A percentile compares a stretch with the other conserved stretches of the same genome.
These are phyloP conservation scores for Heliothis virescens DNA, from an alignment of 1,140 invertebrate species.

Conservation along the genomic window DNA sequence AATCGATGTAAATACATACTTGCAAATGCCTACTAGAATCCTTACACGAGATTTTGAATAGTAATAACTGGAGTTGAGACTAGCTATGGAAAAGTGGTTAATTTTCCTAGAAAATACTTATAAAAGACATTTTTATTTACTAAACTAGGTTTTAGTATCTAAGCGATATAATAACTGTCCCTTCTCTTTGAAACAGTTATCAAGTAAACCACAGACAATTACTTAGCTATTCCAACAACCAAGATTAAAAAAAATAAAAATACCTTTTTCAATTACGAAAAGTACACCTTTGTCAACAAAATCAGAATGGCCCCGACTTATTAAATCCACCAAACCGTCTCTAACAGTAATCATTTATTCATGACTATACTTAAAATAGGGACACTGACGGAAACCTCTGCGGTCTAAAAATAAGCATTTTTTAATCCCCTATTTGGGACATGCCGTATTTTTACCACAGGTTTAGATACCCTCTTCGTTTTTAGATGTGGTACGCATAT, in stretches of 20 bases:
- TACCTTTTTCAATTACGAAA: too few relatives aligned
- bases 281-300: too few relatives aligned
- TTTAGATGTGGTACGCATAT: background rate
- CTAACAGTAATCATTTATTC: constrained; percentile 4
- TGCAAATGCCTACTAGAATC: background rate
- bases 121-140: too few relatives aligned
- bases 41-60: background rate
- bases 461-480: background rate
- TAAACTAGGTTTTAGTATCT: too few relatives aligned
- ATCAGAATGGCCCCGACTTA: background rate
- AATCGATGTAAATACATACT: background rate
- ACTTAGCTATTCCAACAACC: too few relatives aligned
- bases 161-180: too few relatives aligned
- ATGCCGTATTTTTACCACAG: too few relatives aligned
- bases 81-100: too few relatives aligned
- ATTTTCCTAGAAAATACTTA: too few relatives aligned
- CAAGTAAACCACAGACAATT: too few relatives aligned
- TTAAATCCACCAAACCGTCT: background rate
- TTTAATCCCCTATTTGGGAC: background rate
- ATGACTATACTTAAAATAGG: background rate
- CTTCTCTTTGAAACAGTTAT: too few relatives aligned
- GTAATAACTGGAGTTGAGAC: background rate
- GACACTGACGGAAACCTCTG: background rate
- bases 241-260: too few relatives aligned
- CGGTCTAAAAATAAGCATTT: background rate